phyloP scores from a whole-genome alignment of 1,140 invertebrate species.

The Phenacoccus solenopsis region DNA sequence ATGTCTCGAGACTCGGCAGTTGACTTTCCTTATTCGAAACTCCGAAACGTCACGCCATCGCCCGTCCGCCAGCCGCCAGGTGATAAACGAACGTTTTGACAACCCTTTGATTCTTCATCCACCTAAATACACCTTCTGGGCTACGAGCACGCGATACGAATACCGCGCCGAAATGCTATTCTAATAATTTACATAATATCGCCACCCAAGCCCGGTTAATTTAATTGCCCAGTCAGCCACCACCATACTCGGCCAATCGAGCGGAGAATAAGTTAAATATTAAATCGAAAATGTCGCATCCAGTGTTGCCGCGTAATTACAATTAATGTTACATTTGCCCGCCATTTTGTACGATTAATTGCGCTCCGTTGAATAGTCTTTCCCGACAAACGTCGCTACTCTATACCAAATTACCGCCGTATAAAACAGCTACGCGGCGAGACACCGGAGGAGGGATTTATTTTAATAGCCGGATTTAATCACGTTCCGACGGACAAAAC shows the following conservation, averaged over 20 bases:
- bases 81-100: too few relatives aligned
- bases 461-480: constrained; percentile 17
- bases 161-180: not conserved
- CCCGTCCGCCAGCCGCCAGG: too few relatives aligned
- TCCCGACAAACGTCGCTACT: not conserved
- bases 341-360: constrained; percentile 18
- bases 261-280: constrained; percentile 14
- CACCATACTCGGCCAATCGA: not conserved
- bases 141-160: too few relatives aligned
- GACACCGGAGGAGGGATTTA: not conserved
- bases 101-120: too few relatives aligned
- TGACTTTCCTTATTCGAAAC: too few relatives aligned
- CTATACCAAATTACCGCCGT: constrained; percentile 3
- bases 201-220: not conserved
- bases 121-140: too few relatives aligned
- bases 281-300: constrained; percentile 12
- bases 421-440: not conserved
- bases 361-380: constrained; percentile 7
- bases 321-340: constrained; percentile 8
- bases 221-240: not conserved
- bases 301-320: constrained; percentile 12
- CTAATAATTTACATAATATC: not conserved
- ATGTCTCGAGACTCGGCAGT: too few relatives aligned
- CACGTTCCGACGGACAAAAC: constrained; percentile 11
- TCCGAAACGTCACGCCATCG: too few relatives aligned